A percentile compares a stretch with the other conserved stretches of the same genome.
Conservation (phyloP, 2,888 invertebrate species). For the Tiliacea aurago region DNA sequence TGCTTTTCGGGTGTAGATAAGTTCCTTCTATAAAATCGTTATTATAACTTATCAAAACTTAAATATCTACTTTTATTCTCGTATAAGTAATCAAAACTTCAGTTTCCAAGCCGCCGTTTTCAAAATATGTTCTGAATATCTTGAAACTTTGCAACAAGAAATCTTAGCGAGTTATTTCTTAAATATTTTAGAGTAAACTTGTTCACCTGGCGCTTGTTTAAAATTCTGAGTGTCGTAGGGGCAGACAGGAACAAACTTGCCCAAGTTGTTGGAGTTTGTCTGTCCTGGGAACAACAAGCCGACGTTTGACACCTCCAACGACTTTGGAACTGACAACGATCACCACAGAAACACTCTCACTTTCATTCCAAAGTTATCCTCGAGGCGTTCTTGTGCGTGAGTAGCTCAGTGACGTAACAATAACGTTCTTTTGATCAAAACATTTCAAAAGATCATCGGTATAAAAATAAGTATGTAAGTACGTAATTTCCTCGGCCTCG, state of each 20-base stretch:
- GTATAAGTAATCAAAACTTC: constrained; percentile 56
- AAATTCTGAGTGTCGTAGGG: constrained; percentile 83
- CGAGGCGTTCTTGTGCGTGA: constrained; percentile 22
- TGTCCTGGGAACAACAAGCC: constrained; percentile 75
- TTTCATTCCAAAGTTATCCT: constrained; percentile 45
- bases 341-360: constrained; percentile 75
- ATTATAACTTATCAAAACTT: constrained; percentile 38
- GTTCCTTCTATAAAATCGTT: constrained; percentile 18
- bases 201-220: constrained; percentile 85
- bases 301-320: constrained; percentile 78
- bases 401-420: constrained; percentile 16
- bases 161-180: constrained; percentile 77
- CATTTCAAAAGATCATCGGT: constrained; percentile 35
- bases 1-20: constrained; percentile 17
- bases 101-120: constrained; percentile 41
- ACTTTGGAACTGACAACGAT: constrained; percentile 77
- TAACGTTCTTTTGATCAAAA: constrained; percentile 31
- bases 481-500: constrained; percentile 35
- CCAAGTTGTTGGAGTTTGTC: constrained; percentile 74
- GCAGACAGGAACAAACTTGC: constrained; percentile 77
- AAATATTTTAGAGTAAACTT: constrained; percentile 82
- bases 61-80: constrained; percentile 46
- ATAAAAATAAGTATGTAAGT: constrained; percentile 22
- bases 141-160: constrained; percentile 74
- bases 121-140: constrained; percentile 61